Conservation (phyloP, 1,140 invertebrate species). For the Hyphantria cunea region DNA sequence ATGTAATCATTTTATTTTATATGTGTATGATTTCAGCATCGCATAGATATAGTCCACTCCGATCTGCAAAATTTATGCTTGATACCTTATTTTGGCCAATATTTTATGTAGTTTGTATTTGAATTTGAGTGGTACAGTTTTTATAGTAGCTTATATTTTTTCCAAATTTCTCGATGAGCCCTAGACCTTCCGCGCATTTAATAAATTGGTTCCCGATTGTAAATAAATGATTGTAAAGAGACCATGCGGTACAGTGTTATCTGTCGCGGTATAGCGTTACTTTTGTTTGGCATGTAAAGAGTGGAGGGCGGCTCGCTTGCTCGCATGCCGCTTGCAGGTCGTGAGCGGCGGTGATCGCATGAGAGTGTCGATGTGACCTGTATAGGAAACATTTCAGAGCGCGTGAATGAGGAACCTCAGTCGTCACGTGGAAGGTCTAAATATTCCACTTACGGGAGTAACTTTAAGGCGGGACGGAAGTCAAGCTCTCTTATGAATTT, state of each 20-base stretch:
- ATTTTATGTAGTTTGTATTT: constrained; percentile 58
- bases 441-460: constrained; percentile 90
- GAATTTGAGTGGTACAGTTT: constrained; percentile 33
- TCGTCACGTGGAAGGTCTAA: constrained; percentile 90
- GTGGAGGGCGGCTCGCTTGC: constrained; percentile 40
- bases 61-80: constrained; percentile 60
- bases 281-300: constrained; percentile 62
- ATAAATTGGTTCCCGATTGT: constrained; percentile 57
- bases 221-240: constrained; percentile 34
- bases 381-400: constrained; percentile 79
- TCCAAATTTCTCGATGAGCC: constrained; percentile 54
- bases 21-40: constrained; percentile 72
- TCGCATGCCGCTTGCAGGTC: constrained; percentile 54
- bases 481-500: constrained; percentile 96
- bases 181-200: constrained; percentile 77
- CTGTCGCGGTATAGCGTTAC: constrained; percentile 53
- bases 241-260: constrained; percentile 38
- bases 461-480: constrained; percentile 92
- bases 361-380: constrained; percentile 55
- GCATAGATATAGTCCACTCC: constrained; percentile 64
- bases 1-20: constrained; percentile 56
- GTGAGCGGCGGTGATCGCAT: constrained; percentile 43
- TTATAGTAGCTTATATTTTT: constrained; percentile 50
- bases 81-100: constrained; percentile 59
- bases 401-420: constrained; percentile 87